Percentiles rank a stretch among this genome's conserved stretches.
phyloP scores from a whole-genome alignment of 1,140 invertebrate genomes.

The Drosophila aff. region DNA sequence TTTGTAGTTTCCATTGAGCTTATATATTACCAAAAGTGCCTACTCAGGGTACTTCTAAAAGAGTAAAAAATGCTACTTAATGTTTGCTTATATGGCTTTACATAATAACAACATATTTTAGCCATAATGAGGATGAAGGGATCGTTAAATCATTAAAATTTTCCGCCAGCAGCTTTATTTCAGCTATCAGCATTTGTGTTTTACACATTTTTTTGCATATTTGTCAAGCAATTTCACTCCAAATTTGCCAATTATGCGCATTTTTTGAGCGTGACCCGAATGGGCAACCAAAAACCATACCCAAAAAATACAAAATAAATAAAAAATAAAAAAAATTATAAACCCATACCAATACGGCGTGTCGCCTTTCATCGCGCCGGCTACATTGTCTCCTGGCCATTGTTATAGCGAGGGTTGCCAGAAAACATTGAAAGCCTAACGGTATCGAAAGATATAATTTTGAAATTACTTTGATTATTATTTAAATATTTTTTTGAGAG shows the following conservation, averaged over 20 bases:
- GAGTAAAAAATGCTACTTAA: not conserved
- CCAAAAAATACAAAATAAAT: not conserved
- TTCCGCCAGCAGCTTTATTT: constrained; percentile 3
- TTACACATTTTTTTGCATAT: constrained; percentile 65
- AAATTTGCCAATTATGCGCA: constrained; percentile 79
- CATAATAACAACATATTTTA: not conserved
- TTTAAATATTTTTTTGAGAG: not conserved
- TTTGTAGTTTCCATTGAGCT: not conserved
- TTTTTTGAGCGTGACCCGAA: constrained; percentile 73
- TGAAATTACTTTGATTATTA: too few species aligned
- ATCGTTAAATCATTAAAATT: not conserved
- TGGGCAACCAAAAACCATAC: constrained; percentile 49
- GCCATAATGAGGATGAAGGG: too few species aligned
- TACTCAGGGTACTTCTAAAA: not conserved
- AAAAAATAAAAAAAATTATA: constrained; percentile 6
- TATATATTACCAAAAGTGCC: not conserved
- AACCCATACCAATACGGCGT: constrained; percentile 24
- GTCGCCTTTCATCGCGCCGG: constrained; percentile 54
- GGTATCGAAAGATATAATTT: not conserved
- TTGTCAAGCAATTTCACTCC: constrained; percentile 75
- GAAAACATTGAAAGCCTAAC: not conserved
- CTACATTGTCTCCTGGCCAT: constrained; percentile 65
- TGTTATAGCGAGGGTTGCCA: constrained; percentile 52
- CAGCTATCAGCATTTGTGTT: constrained; percentile 3
- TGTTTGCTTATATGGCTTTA: not conserved